Evolutionary conservation across 2,888 invertebrate species (phyloP).

Genomic region (Cenopis cana): DNA sequence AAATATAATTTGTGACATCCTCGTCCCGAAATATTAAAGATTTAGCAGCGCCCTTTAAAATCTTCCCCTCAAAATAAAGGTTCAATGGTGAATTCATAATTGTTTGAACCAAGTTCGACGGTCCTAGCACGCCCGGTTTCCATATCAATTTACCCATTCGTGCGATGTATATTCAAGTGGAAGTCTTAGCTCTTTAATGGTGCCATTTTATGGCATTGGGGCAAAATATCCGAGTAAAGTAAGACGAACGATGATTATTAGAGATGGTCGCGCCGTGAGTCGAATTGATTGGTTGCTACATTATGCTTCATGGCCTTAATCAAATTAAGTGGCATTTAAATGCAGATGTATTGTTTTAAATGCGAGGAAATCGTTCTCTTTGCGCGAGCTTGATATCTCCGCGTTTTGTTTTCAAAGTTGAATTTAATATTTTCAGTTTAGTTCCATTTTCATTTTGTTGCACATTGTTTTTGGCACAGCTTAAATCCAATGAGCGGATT

Average conservation of each 20-base stretch:
- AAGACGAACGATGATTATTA: constrained; percentile 64
- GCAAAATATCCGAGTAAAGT: constrained; percentile 71
- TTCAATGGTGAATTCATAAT: constrained; percentile 36
- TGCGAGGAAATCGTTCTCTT: background rate
- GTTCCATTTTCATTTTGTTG: background rate
- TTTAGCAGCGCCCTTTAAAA: too few relatives aligned
- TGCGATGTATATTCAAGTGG: constrained; percentile 80
- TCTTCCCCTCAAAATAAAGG: too few relatives aligned
- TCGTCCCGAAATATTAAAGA: too few relatives aligned
- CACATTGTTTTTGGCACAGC: background rate
- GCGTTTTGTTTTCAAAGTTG: background rate
- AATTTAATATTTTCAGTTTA: background rate
- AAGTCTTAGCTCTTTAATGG: constrained; percentile 78
- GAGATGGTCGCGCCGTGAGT: constrained; percentile 62
- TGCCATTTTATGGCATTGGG: constrained; percentile 71
- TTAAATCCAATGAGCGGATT: background rate
- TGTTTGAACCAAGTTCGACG: constrained; percentile 65
- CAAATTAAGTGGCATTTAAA: constrained; percentile 23
- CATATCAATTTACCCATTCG: constrained; percentile 81
- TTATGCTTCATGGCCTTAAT: constrained; percentile 23
- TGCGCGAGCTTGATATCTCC: background rate
- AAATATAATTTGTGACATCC: background rate
- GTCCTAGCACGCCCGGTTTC: constrained; percentile 66
- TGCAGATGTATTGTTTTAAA: constrained; percentile 17
- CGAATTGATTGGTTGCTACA: constrained; percentile 55